phyloP scores from a whole-genome alignment of 2,888 invertebrate species.

The Troides oblongomaculatus region DNA sequence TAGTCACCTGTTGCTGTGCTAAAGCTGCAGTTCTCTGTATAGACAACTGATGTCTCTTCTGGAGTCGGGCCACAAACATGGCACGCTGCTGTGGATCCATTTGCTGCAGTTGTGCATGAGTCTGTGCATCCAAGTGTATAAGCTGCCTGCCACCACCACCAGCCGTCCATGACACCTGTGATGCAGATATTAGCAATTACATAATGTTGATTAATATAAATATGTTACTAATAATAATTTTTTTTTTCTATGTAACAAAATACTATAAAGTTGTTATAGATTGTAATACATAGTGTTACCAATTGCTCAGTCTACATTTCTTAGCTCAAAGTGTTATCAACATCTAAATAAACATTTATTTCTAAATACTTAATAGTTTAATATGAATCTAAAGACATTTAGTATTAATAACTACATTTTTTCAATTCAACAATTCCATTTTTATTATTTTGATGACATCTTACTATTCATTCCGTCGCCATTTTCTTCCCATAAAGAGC shows the following conservation, averaged over 20 bases:
- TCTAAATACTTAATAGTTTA: background rate
- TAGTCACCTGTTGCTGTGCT: conserved; percentile 68
- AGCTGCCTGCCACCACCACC: conserved; percentile 82
- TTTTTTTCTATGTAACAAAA: background rate
- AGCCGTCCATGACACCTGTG: conserved; percentile 73
- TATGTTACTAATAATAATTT: background rate
- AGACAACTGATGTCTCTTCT: conserved; percentile 81
- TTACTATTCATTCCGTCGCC: conserved; percentile 15
- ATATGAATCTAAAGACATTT: background rate
- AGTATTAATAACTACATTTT: background rate
- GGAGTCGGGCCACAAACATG: conserved; percentile 88
- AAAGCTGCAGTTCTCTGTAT: conserved; percentile 75
- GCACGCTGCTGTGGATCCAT: conserved; percentile 90
- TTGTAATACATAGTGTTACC: background rate
- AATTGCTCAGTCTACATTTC: background rate
- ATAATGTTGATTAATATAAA: background rate
- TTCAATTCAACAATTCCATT: background rate
- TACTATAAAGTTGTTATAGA: background rate
- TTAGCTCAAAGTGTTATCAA: background rate
- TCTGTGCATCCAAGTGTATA: conserved; percentile 90
- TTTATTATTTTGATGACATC: background rate
- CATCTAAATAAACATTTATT: background rate
- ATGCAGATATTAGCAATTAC: background rate
- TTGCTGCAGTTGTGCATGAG: conserved; percentile 90
- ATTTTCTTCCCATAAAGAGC: conserved; percentile 16